Evolutionary conservation across 2,888 invertebrate species (phyloP), one percentile per base, ranked within the genome.

Genomic region (Patella pellucida): DNA sequence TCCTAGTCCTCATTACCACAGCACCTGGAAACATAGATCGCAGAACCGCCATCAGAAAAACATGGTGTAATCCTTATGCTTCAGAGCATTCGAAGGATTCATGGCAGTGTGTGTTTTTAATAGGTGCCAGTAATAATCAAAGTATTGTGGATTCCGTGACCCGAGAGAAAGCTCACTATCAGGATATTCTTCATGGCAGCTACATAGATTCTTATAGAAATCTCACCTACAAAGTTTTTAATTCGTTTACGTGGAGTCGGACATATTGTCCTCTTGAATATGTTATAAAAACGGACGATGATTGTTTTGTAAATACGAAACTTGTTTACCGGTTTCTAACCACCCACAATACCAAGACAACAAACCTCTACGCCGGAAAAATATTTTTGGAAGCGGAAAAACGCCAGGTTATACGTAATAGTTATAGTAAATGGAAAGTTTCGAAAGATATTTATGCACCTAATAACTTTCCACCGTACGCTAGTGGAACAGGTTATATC

Each of bases 401-500:
- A 69, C 78, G 86, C 11, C 78, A 78, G 50, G 90, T 90, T 7
- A 84, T 90, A 72, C 82, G 90, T 16, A 84, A 86, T 67, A 79
- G 80, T 4, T 74, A 74, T 11, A 89, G 84, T 73, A 85, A 85
- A 56, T 91, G 91, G 91, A 82, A 82, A 71, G 88, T 90, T 0
- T 78, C 85, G 1, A 68, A 78, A 56, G 80, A 83, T 3, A 86
- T 86, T 14, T 90, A 86, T 73, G 41, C 79, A 0, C 74, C 77
- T 7, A 79, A 85, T 0, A 79, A 81, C 68, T 90, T 89, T 76
- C 89, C 89, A 3, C 84, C 85, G 5, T 91, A 91, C 76, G 88
- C 88, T 15, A 87, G 87, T 71, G 91, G 90, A 16, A 85, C 85
- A 71, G 91, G 91, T 1, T 91, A 91, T 78, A 73, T 90, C 0